Evolutionary conservation across 2,888 invertebrate species (phyloP), one percentile per base, ranked within the genome.

Genomic region (Synergus laeviventris): DNA sequence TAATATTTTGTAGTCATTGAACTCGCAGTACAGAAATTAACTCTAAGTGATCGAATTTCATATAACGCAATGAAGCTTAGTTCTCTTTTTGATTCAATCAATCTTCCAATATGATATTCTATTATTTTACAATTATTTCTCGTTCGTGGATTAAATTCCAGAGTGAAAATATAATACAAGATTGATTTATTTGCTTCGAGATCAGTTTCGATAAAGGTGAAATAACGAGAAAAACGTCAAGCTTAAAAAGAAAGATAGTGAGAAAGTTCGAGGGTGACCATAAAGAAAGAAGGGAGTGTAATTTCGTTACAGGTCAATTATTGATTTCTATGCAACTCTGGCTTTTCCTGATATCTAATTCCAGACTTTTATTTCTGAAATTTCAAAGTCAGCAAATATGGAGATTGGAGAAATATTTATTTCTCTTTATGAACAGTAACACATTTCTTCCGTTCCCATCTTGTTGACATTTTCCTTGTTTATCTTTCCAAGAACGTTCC

Each of bases 201-300:
- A 66, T 66, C 66, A 66, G 45, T 66, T 66, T 45, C 66, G 45
- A 42, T 66, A 66, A 66, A 66, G 31, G 31, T 24, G 24, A 66
- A 66, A 66, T 66, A 66, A 66, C 66, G 66, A 66, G 66, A 45
- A 45, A 45, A 66, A 66, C 66, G 45, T 66, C 66, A 45, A 9
- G 24, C 66, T 66, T 66, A 66, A 24, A 42, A 66, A 45, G 66
- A 66, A 31, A 66, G 66, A 66, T 66, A 45, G 66, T 45, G 45
- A 45, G 45, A 64, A 66, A 66, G 9, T 45, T 66, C 24, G 39
- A 24, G 45, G 21, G 21, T 45, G 66, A n/a, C 66, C 42, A 66
- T 66, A 31, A 21, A 45, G 66, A 45, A n/a, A 66, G 21, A 45
- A 16, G 16, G 3, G 24, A 45, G 24, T 31, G 66, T 66, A 66